Conservation (phyloP, 2,797 vertebrate species). For the Mus minutoides region DNA sequence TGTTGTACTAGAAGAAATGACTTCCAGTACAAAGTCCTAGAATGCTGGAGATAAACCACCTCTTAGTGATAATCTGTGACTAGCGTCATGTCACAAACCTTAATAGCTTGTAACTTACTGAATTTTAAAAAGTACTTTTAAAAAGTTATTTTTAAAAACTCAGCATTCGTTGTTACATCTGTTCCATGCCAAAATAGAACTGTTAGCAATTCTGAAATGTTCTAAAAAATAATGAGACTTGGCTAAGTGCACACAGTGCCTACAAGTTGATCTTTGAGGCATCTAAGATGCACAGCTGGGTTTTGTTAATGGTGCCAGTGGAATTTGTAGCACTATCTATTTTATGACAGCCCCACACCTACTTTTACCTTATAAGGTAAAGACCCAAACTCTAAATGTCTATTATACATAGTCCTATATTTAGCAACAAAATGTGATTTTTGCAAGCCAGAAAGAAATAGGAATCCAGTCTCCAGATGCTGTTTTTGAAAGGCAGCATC, state of each 20-base stretch:
- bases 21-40: neutral
- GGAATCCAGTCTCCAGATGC: constrained; percentile 79
- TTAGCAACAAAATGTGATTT: constrained; percentile 76
- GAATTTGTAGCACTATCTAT: constrained; percentile 76
- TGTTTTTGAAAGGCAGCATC: constrained; percentile 78
- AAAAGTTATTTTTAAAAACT: constrained; percentile 22
- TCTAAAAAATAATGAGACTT: constrained; percentile 61
- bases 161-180: constrained; percentile 53
- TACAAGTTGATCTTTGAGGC: constrained; percentile 44
- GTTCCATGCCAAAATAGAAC: constrained; percentile 43
- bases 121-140: constrained; percentile 50
- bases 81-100: constrained; percentile 17
- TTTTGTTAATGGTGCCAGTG: constrained; percentile 70
- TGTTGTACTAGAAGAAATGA: neutral
- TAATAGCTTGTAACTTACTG: neutral
- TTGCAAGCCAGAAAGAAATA: constrained; percentile 73
- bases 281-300: constrained; percentile 49
- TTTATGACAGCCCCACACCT: constrained; percentile 64
- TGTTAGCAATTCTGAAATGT: constrained; percentile 64
- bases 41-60: neutral
- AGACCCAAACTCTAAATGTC: constrained; percentile 64
- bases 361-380: constrained; percentile 80
- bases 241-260: neutral
- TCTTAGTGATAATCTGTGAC: neutral
- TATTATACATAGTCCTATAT: constrained; percentile 72